Percentiles rank a stretch among this genome's conserved stretches.
Conservation (phyloP, 2,888 invertebrate genomes). For the Amblyjoppa fuscipennis region DNA sequence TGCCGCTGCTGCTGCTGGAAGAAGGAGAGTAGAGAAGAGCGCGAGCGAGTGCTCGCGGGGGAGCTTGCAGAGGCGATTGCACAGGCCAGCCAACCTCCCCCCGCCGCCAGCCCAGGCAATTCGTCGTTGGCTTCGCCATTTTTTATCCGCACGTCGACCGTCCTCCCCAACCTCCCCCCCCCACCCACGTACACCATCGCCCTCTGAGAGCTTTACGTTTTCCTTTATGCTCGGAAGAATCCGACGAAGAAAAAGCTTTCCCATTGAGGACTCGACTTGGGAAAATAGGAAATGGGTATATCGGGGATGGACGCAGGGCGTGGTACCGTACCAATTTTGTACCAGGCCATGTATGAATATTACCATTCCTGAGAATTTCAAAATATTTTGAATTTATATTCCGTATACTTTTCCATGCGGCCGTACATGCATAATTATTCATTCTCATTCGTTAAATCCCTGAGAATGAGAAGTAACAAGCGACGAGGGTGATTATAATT, state of each 20-base stretch:
- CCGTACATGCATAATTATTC: conserved; percentile 34
- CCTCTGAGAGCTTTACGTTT: conserved; percentile 42
- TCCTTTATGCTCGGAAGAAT: conserved; percentile 60
- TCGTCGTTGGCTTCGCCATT: conserved; percentile 77
- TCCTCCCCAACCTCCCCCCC: conserved; percentile 17
- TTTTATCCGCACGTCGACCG: conserved; percentile 70
- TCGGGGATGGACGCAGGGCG: conserved; percentile 63
- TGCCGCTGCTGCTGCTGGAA: conserved; percentile 41
- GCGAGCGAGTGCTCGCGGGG: conserved; percentile 71
- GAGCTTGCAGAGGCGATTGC: conserved; percentile 68
- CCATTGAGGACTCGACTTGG: conserved; percentile 33
- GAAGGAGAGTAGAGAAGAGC: conserved; percentile 61
- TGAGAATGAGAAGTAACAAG: conserved; percentile 50
- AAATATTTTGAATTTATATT: conserved; percentile 26
- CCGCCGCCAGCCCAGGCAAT: conserved; percentile 75
- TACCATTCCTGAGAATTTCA: background rate
- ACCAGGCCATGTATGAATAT: background rate
- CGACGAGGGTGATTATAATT: conserved; percentile 51
- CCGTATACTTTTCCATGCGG: background rate
- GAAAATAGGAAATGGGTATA: conserved; percentile 55
- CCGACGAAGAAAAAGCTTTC: conserved; percentile 58
- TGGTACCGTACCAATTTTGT: conserved; percentile 51
- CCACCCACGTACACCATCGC: conserved; percentile 26
- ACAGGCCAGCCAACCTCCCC: conserved; percentile 65
- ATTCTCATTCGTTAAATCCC: conserved; percentile 40